Evolutionary conservation across 2,113 vertebrate genomes (phyloP).

Genomic region (Procavia capensis): DNA sequence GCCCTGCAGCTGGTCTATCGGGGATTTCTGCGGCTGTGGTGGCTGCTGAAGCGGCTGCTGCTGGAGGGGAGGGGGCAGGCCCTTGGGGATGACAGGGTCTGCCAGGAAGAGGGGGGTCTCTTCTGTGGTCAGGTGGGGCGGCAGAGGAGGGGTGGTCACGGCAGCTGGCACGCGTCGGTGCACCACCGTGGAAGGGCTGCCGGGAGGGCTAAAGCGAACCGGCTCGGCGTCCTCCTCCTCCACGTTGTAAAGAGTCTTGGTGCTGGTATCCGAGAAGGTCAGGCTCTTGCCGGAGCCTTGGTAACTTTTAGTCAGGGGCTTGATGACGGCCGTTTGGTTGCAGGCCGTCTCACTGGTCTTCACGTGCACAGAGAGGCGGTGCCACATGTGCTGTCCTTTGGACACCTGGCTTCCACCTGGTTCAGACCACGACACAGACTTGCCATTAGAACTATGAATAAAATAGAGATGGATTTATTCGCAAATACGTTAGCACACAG

Average conservation of each 20-base stretch:
- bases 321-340: constrained; percentile 99
- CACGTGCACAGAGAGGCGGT: constrained; percentile 99
- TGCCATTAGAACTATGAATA: constrained; percentile 99
- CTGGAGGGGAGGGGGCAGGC: constrained; percentile 78
- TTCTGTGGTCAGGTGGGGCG: constrained; percentile 76
- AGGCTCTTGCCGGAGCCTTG: constrained; percentile 92
- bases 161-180: constrained; percentile 82
- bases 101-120: constrained; percentile 88
- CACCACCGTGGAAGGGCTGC: constrained; percentile 89
- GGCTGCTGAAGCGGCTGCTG: constrained; percentile 43
- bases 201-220: constrained; percentile 86
- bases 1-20: constrained; percentile 90
- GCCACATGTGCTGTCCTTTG: constrained; percentile 97
- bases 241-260: constrained; percentile 93
- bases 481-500: constrained; percentile 2
- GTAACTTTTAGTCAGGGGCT: constrained; percentile 99
- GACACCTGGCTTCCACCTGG: constrained; percentile 98
- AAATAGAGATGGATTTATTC: constrained; percentile 94
- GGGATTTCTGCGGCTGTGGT: constrained; percentile 81
- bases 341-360: constrained; percentile 96
- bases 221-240: constrained; percentile 90
- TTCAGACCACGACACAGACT: constrained; percentile 99
- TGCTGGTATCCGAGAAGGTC: constrained; percentile 91
- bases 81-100: constrained; percentile 83
- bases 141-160: constrained; percentile 79